Conservation (phyloP, 2,113 vertebrate genomes). For the Rhegmatorhina hoffmannsi region DNA sequence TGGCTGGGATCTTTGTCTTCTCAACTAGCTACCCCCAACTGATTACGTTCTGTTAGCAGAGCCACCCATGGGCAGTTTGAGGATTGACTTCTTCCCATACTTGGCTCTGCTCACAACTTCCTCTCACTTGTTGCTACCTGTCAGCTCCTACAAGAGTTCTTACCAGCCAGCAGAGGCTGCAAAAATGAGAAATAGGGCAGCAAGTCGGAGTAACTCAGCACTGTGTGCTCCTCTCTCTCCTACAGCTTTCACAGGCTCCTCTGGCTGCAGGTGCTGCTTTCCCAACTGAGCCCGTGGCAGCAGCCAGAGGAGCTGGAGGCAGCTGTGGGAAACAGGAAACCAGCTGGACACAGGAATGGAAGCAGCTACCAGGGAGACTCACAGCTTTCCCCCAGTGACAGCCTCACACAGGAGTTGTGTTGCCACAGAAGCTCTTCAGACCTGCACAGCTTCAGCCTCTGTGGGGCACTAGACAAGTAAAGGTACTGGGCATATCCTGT, state of each 20-base stretch:
- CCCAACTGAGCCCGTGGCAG: not conserved
- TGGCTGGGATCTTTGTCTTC: not conserved
- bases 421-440: not conserved
- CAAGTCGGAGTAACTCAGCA: accelerated
- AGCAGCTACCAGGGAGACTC: not conserved
- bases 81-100: not conserved
- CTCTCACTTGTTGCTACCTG: not conserved
- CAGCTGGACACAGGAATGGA: not conserved
- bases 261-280: not conserved
- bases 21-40: not conserved
- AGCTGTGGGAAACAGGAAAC: not conserved
- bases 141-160: not conserved
- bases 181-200: not conserved
- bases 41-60: not conserved
- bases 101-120: not conserved
- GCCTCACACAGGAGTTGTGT: accelerated
- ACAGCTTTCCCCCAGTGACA: accelerated
- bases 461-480: not conserved
- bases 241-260: not conserved
- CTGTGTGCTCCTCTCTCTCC: accelerated
- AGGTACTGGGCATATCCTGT: not conserved
- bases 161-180: not conserved
- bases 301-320: not conserved
- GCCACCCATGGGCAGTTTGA: not conserved
- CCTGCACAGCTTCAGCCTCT: not conserved